phyloP scores from a whole-genome alignment of 2,113 vertebrate genomes.

The Channa maculata region DNA sequence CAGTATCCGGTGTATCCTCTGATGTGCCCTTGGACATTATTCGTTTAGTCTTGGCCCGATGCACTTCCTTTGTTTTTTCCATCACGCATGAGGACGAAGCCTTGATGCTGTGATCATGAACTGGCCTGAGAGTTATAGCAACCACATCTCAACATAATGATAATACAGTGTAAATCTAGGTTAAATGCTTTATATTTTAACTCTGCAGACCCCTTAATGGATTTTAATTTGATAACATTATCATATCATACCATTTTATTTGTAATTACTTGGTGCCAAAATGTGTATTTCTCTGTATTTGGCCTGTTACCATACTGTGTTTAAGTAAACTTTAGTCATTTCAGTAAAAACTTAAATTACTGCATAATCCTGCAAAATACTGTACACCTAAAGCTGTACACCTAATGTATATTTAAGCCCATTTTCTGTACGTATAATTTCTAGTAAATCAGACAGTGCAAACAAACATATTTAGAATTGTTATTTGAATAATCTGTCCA shows the following conservation, averaged over 20 bases:
- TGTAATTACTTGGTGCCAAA: too few relatives aligned
- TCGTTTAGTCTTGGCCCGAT: conserved; percentile 77
- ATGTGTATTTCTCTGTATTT: too few relatives aligned
- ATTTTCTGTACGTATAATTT: not conserved
- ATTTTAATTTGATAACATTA: not conserved
- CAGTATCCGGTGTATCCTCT: conserved; percentile 83
- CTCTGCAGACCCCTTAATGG: not conserved
- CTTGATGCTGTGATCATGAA: conserved; percentile 85
- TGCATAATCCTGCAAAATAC: not conserved
- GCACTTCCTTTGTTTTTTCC: conserved; percentile 85
- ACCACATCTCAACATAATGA: conserved; percentile 17
- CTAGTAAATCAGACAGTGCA: not conserved
- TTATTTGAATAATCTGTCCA: too few relatives aligned
- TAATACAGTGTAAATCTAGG: not conserved
- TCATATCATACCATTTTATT: not conserved
- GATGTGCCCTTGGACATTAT: conserved; percentile 86
- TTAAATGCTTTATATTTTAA: not conserved
- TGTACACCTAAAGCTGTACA: not conserved
- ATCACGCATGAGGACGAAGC: conserved; percentile 89
- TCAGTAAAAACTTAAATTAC: not conserved
- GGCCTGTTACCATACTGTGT: not conserved
- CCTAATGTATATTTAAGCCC: not conserved
- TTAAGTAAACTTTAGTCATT: not conserved
- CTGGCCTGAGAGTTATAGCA: conserved; percentile 63
- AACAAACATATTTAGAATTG: not conserved